These are phyloP conservation scores for Propithecus coquereli DNA, from an alignment of 2,113 vertebrate species.

Conservation along the genomic window DNA sequence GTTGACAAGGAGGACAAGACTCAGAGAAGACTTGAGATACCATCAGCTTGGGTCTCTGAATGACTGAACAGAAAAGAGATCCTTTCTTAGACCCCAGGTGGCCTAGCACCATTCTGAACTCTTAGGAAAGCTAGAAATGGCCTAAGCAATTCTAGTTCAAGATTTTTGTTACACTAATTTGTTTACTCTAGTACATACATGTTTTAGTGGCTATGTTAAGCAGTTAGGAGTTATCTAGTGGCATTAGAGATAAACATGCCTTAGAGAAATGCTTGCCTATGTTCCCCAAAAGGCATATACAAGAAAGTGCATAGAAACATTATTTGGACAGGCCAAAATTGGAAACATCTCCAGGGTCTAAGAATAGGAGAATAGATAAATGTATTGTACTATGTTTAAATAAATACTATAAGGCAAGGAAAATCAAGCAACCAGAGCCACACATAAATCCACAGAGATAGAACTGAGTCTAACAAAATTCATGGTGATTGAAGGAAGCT, in stretches of 20 bases:
- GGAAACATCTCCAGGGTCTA: neutral
- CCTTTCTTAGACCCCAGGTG: neutral
- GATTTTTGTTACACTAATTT: neutral
- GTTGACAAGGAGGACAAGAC: neutral
- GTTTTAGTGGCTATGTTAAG: neutral
- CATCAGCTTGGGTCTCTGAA: neutral
- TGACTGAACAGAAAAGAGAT: neutral
- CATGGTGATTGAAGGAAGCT: neutral
- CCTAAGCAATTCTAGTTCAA: neutral
- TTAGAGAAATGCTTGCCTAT: neutral
- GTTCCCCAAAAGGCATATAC: neutral
- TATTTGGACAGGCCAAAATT: neutral
- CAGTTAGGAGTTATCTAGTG: neutral
- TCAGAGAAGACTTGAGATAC: neutral
- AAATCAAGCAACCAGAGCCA: neutral
- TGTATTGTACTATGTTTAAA: neutral
- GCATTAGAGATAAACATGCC: neutral
- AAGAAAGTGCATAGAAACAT: neutral
- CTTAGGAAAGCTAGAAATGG: neutral
- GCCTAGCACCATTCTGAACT: neutral
- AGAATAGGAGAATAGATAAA: neutral
- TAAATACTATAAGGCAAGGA: neutral
- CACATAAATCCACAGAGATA: neutral
- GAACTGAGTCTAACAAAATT: neutral
- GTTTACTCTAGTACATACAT: neutral